Base-by-base conservation (phyloP, 1,140 invertebrate genomes). In the Drosophila ironensis region DNA sequence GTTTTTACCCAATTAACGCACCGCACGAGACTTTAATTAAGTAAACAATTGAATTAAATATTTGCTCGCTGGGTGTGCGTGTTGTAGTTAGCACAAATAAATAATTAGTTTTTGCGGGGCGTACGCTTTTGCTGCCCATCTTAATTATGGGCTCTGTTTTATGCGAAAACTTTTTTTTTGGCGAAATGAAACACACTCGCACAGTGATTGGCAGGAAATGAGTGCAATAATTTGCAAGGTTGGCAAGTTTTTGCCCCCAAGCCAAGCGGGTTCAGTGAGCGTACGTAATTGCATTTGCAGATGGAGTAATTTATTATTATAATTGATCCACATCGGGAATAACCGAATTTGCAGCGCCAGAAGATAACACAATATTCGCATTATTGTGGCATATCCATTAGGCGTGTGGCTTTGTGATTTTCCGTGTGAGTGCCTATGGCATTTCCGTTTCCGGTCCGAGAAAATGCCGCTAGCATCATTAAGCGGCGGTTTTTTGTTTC, bases 291-390 rank as follows among this genome's bases (percentile, higher is more conserved):
- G 60, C 52, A 47, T 61, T 56, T 41, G 40, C 40, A 50, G 53
- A 38, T 38, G 50, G 60, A 72, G 63, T 72, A 69, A 84, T 82
- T 84, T 77, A 77, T 72, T 84, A 84, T 84, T 77, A 77, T 82
- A 84, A 82, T 84, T 84, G 78, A 48, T 57, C 41, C 44, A 35
- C 11, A 35, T 14, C 11, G 2, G 47, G 61, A 47, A 77, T 57
- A 37, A 68, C 48, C 54, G n/a, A n/a, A 52, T 27, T 2, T 6
- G 25, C 25, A 2, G 9, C 25, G 9, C 7, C 19, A 30, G 14
- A 50, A 30, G 11, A 46, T 51, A 17, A 45, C n/a, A n/a, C n/a
- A n/a, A n/a, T n/a, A n/a, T n/a, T n/a, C n/a, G n/a, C n/a, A n/a
- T n/a, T n/a, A n/a, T n/a, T 30, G 28, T 30, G 28, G 30, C 4